Conservation (phyloP, 2,888 invertebrate genomes). For the Hirtodrosophila trivittata region DNA sequence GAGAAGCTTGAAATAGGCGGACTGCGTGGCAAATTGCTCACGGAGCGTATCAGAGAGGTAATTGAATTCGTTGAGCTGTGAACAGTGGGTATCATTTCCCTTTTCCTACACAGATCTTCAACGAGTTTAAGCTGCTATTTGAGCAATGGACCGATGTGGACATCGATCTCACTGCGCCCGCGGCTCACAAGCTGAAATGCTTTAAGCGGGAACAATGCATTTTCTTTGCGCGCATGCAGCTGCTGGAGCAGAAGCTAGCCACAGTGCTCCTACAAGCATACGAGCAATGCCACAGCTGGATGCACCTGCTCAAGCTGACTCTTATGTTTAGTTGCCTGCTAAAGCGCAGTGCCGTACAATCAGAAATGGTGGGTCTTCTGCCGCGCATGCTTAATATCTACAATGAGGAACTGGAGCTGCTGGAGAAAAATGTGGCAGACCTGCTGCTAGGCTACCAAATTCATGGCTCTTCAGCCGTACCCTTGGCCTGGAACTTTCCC, state of each 20-base stretch:
- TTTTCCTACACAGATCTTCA: constrained; percentile 67
- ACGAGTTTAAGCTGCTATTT: constrained; percentile 80
- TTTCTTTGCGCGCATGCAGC: constrained; percentile 82
- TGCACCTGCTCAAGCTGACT: constrained; percentile 85
- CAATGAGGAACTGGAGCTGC: constrained; percentile 79
- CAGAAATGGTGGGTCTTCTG: constrained; percentile 85
- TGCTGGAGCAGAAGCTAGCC: constrained; percentile 85
- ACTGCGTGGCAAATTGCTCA: constrained; percentile 79
- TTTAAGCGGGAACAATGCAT: constrained; percentile 85
- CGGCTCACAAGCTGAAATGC: constrained; percentile 80
- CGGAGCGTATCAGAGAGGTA: constrained; percentile 79
- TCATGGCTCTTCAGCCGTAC: constrained; percentile 56
- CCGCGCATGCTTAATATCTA: constrained; percentile 84
- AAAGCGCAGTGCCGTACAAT: constrained; percentile 85
- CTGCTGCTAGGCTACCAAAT: constrained; percentile 70
- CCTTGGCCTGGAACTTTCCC: constrained; percentile 86
- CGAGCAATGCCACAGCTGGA: constrained; percentile 86
- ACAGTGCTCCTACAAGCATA: constrained; percentile 86
- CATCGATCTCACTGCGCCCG: constrained; percentile 71
- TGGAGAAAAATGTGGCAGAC: constrained; percentile 69
- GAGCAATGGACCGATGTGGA: constrained; percentile 82
- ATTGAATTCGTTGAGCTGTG: background rate
- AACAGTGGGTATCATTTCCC: background rate
- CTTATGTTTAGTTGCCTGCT: constrained; percentile 85
- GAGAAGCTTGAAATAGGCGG: constrained; percentile 93